Conservation (phyloP, 2,888 invertebrate genomes). For the Diaperis boleti region DNA sequence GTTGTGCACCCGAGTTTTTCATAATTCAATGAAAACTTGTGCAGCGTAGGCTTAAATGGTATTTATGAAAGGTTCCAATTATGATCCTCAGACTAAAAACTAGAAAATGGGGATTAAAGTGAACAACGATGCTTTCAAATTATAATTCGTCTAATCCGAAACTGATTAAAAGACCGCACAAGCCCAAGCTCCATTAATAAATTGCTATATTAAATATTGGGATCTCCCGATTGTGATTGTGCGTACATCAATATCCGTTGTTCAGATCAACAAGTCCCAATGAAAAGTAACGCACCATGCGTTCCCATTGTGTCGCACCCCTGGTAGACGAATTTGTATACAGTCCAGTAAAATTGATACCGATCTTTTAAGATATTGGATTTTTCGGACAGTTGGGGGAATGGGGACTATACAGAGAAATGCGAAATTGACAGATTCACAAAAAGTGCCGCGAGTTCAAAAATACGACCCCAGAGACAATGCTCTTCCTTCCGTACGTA, state of each 20-base stretch:
- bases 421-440: not conserved
- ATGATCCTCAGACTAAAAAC: slow-evolving; percentile 26
- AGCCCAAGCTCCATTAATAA: slow-evolving; percentile 55
- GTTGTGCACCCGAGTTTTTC: slow-evolving; percentile 8
- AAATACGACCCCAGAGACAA: no score
- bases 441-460: not conserved
- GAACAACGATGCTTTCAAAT: slow-evolving; percentile 30
- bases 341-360: slow-evolving; percentile 59
- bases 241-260: slow-evolving; percentile 58
- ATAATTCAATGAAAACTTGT: slow-evolving; percentile 11
- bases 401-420: no score
- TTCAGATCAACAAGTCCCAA: slow-evolving; percentile 65
- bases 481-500: no score
- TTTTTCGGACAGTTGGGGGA: not conserved
- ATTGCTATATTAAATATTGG: slow-evolving; percentile 63
- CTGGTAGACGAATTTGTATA: slow-evolving; percentile 60
- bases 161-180: slow-evolving; percentile 36
- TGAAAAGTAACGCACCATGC: slow-evolving; percentile 61
- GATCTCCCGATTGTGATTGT: slow-evolving; percentile 51
- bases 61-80: slow-evolving; percentile 15
- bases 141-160: slow-evolving; percentile 40
- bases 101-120: slow-evolving; percentile 25
- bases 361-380: slow-evolving; percentile 46
- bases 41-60: slow-evolving; percentile 10
- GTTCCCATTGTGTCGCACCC: slow-evolving; percentile 58